Conservation (phyloP, 2,797 vertebrate species). For the Aulostomus chinensis region DNA sequence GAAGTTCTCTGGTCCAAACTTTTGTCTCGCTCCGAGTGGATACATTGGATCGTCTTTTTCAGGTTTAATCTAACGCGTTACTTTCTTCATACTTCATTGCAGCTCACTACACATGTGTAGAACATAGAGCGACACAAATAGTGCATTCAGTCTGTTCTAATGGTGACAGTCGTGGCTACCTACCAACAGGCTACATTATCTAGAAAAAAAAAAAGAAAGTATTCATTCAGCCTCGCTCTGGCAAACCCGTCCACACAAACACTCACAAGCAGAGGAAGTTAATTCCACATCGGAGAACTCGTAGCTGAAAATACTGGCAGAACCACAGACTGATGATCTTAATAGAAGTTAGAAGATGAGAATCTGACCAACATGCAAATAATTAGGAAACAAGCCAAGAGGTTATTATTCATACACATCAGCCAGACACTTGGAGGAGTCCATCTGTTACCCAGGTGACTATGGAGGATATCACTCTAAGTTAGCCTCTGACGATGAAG, state of each 20-base stretch:
- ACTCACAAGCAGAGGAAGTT: conserved; percentile 20
- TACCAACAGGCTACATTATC: not conserved
- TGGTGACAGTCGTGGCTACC: not conserved
- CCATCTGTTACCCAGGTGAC: conserved; percentile 17
- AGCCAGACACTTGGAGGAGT: conserved; percentile 37
- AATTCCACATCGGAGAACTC: conserved; percentile 19
- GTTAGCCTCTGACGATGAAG: no score
- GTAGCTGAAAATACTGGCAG: conserved; percentile 42
- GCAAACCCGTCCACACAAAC: conserved; percentile 21
- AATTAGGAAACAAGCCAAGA: conserved; percentile 55
- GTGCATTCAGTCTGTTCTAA: not conserved
- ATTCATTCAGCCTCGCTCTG: conserved; percentile 21
- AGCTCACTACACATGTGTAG: conserved; percentile 7
- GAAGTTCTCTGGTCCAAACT: conserved; percentile 45
- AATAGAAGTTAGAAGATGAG: conserved; percentile 69
- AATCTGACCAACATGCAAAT: conserved; percentile 72
- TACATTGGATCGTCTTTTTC: conserved; percentile 10
- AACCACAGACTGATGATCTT: conserved; percentile 53
- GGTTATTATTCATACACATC: conserved; percentile 48
- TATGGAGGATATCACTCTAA: conserved; percentile 8
- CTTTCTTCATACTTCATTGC: not conserved
- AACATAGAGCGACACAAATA: conserved; percentile 8
- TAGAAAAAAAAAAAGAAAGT: no score
- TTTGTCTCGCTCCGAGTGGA: conserved; percentile 39
- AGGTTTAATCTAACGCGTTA: conserved; percentile 10